Evolutionary conservation across 2,888 invertebrate genomes (phyloP), one percentile per base, ranked within the genome.

Genomic region (Dascillus cervinus): DNA sequence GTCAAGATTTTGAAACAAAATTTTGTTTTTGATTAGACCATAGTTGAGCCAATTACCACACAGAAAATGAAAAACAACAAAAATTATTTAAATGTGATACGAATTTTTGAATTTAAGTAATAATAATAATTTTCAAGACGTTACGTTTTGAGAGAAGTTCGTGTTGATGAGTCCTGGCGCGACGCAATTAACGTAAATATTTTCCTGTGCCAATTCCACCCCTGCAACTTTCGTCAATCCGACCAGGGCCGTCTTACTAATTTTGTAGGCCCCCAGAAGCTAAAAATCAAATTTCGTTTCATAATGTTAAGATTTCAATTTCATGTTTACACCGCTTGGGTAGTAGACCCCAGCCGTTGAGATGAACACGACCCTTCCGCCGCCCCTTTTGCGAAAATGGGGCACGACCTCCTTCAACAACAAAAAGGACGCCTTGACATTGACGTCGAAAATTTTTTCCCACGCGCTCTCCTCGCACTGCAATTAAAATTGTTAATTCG

Each of bases 361-460:
- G 29, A 95, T 74, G 63, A 91, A 87, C 2, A 92, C 77, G 44
- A 96, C 85, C 44, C 76, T 84, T 9, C 91, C 88, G 14, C 82
- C 80, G 34, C 83, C 81, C 52, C 86, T 73, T 57, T 84, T 73
- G 34, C 79, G 69, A 36, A 97, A 66, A 54, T 82, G 73, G 1
- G 96, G 94, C 22, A 89, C 69, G 5, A 82, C 82, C 69, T 91
- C 89, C 67, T 95, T 85, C 10, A 90, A 83, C 26, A 97, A 60
- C 40, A 92, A 64, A 70, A 80, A 95, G 0, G 90, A 77, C 30
- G 84, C 72, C 67, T 95, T 97, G 0, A 97, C 88, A 67, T 97
- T 97, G 1, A 85, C 73, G 39, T 96, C 95, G 66, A 97, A 95
- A 56, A 94, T 88, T 75, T 95, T 95, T 60, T 95, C 92, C 94